Conservation (phyloP, 2,888 invertebrate genomes). For the Lasioglossum zephyrum region DNA sequence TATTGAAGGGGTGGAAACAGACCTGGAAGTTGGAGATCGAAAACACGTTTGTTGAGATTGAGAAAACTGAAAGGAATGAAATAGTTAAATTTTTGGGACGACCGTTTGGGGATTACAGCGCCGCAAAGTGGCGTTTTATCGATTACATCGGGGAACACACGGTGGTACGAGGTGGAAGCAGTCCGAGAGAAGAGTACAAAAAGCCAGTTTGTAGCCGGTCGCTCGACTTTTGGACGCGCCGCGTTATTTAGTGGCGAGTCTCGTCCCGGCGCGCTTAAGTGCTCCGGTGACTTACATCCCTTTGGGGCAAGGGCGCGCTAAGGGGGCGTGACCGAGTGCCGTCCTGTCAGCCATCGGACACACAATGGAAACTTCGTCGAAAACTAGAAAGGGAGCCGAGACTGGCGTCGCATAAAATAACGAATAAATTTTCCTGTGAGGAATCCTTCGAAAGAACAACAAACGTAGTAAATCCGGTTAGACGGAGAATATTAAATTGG, state of each 20-base stretch:
- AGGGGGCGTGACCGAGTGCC: constrained; percentile 73
- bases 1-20: neutral
- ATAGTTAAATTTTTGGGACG: neutral
- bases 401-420: constrained; percentile 15
- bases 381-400: constrained; percentile 41
- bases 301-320: constrained; percentile 75
- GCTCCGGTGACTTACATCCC: constrained; percentile 79
- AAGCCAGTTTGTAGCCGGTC: constrained; percentile 45
- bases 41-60: neutral
- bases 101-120: neutral
- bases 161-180: neutral
- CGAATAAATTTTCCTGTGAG: constrained; percentile 27
- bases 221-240: constrained; percentile 69
- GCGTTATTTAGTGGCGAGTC: constrained; percentile 75
- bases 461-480: neutral
- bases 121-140: constrained; percentile 19
- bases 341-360: constrained; percentile 57
- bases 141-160: neutral
- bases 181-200: constrained; percentile 30
- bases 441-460: neutral
- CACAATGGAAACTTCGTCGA: constrained; percentile 57
- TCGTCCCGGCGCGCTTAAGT: constrained; percentile 75
- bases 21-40: neutral
- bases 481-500: neutral
- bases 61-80: neutral